phyloP scores from a whole-genome alignment of 2,888 invertebrate species.

The Nebria brevicollis region DNA sequence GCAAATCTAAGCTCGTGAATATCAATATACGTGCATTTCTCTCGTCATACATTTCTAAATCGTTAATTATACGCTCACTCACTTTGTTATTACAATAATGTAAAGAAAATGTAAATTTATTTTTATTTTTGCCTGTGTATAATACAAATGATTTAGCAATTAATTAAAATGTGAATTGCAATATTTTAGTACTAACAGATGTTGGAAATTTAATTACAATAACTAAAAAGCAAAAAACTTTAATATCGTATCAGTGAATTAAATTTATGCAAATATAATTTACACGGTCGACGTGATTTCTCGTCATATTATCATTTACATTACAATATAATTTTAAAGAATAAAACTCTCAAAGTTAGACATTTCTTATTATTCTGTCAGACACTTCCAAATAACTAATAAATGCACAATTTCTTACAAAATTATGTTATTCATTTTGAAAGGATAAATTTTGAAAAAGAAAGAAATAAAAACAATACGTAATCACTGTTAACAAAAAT shows the following conservation, averaged over 20 bases:
- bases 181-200: slow-evolving; percentile 6
- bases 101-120: too few species aligned
- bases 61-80: too few species aligned
- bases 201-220: slow-evolving; percentile 22
- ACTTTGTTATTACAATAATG: too few species aligned
- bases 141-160: too few species aligned
- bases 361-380: background rate
- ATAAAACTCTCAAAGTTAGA: background rate
- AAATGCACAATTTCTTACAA: background rate
- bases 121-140: too few species aligned
- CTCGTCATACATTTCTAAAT: too few species aligned
- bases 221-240: background rate
- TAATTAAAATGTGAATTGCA: background rate
- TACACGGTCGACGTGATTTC: slow-evolving; percentile 1
- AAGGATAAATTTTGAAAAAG: too few species aligned
- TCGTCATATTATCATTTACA: background rate
- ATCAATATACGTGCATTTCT: background rate
- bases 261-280: slow-evolving; percentile 38
- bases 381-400: background rate
- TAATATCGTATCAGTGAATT: slow-evolving; percentile 2
- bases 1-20: background rate
- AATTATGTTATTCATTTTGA: background rate
- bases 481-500: too few species aligned
- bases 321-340: background rate
- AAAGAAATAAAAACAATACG: too few species aligned